Base-by-base conservation (phyloP, 2,888 invertebrate species). In the Athalia circularis region DNA sequence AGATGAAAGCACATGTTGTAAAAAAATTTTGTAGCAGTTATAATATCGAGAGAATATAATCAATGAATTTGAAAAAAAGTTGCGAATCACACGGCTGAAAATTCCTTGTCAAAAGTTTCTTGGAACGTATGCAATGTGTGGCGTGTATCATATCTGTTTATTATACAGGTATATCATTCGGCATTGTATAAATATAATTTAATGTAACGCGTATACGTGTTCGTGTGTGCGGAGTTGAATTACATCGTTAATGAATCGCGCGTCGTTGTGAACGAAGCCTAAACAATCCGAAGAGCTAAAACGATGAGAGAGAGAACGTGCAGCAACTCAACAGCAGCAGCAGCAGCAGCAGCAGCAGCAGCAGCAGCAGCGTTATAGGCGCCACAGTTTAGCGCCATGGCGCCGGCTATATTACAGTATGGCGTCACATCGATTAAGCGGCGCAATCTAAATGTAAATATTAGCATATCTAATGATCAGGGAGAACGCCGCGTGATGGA, bases 391-490 rank as follows among this genome's bases (percentile, higher is more conserved):
- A 88, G 87, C 89, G 88, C 87, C 86, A 85, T 86, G 88, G 88
- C 88, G 88, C 88, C 88, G 87, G 85, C 86, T 88, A 87, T 88
- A 88, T 88, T 88, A 88, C 87, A 85, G 85, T 85, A 85, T 87
- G 88, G 89, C 89, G 88, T 89, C 89, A 88, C 88, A 88, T 88
- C 88, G 88, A 88, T 89, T 88, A 88, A 88, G 87, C 84, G 85
- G 85, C 84, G 88, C 88, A 88, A 88, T 88, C 88, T 88, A 88
- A 88, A 88, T 88, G 88, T 88, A 88, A 88, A 88, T 88, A 88
- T 88, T 88, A 87, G 87, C 87, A 87, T 88, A 88, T 86, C 86
- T 87, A 88, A 87, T 87, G 88, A 88, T 86, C 84, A 83, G 82
- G 85, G 85, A 82, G 83, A 85, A 86, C 80, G 82, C 80, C 79